A percentile compares a stretch with the other conserved stretches of the same genome.
phyloP scores from a whole-genome alignment of 2,113 vertebrate species.

The Tetrax tetrax region DNA sequence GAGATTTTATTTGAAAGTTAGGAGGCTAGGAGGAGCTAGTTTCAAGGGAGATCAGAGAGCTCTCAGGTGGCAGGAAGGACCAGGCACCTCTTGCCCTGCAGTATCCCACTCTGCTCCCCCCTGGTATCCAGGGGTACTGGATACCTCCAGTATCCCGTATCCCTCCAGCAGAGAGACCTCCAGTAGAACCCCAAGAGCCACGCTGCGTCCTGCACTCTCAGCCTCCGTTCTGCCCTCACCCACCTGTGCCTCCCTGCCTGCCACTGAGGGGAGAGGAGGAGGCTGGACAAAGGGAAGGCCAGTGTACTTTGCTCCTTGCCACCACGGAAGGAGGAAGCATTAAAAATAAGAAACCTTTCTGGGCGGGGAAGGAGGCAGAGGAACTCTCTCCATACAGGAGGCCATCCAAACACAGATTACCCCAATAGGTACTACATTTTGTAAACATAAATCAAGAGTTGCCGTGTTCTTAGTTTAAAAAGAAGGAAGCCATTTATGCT shows the following conservation, averaged over 20 bases:
- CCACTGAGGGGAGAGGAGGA: accelerated
- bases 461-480: not conserved
- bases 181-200: not conserved
- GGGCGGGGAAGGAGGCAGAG: not conserved
- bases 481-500: not conserved
- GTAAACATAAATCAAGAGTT: not conserved
- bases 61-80: not conserved
- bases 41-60: not conserved
- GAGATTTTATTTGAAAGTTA: not conserved
- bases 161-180: not conserved
- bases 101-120: not conserved
- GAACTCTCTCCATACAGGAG: not conserved
- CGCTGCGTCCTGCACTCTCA: accelerated
- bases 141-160: not conserved
- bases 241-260: not conserved
- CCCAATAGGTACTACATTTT: accelerated
- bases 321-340: not conserved
- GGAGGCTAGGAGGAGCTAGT: not conserved
- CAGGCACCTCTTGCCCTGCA: not conserved
- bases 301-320: not conserved
- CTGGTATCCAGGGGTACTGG: too few species aligned
- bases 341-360: not conserved
- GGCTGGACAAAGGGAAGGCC: accelerated
- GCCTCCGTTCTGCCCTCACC: not conserved
- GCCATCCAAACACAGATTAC: not conserved